phyloP scores from a whole-genome alignment of 2,888 invertebrate genomes.

The Tetragonisca angustula region DNA sequence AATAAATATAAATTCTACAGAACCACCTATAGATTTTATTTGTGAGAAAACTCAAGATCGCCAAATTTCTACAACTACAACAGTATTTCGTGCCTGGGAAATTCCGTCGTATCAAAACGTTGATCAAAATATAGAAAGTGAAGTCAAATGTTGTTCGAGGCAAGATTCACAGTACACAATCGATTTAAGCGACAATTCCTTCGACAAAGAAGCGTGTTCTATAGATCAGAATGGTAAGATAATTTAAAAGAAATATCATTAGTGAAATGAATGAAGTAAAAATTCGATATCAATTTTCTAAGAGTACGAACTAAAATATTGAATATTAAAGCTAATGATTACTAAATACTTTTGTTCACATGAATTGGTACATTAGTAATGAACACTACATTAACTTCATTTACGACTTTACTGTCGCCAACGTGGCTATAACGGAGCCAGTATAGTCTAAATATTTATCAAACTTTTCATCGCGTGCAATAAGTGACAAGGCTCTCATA shows the following conservation, averaged over 20 bases:
- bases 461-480: conserved; percentile 43
- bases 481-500: neutral
- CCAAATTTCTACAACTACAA: conserved; percentile 40
- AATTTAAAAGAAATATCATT: conserved; percentile 3
- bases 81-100: conserved; percentile 73
- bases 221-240: conserved; percentile 51
- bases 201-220: conserved; percentile 50
- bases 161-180: conserved; percentile 35
- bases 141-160: conserved; percentile 53
- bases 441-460: conserved; percentile 78
- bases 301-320: neutral
- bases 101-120: conserved; percentile 62
- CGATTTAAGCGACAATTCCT: conserved; percentile 31
- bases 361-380: conserved; percentile 65
- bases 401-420: conserved; percentile 75
- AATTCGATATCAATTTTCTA: neutral
- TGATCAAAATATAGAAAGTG: conserved; percentile 25
- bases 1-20: conserved; percentile 10
- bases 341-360: conserved; percentile 15
- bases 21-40: conserved; percentile 34
- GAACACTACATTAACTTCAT: conserved; percentile 54
- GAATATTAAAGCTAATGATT: neutral
- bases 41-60: conserved; percentile 56
- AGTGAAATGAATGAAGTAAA: too few species aligned
- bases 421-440: conserved; percentile 73